A percentile compares a stretch with the other conserved stretches of the same genome.
These are phyloP conservation scores for Drosophila quinaria DNA, from an alignment of 2,888 invertebrate genomes.

Conservation along the genomic window DNA sequence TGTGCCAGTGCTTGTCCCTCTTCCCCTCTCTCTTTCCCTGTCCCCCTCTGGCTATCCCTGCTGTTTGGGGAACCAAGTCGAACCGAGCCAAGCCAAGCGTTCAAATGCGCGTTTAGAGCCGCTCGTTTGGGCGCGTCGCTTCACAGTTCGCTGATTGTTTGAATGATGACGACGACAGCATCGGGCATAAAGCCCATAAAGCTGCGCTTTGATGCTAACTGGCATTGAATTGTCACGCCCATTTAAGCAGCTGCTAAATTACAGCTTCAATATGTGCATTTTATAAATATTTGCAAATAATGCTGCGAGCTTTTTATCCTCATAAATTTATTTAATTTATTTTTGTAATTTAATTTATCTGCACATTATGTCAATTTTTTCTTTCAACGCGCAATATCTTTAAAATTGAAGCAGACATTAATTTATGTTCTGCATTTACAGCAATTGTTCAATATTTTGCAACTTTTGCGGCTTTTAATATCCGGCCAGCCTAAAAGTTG, in stretches of 20 bases:
- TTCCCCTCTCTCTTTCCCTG: background rate
- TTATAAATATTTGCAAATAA: conserved; percentile 9
- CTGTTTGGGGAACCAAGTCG: conserved; percentile 20
- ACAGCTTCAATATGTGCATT: conserved; percentile 32
- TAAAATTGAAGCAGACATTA: background rate
- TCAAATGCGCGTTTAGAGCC: conserved; percentile 77
- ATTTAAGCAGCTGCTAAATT: conserved; percentile 59
- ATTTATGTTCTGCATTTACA: conserved; percentile 10
- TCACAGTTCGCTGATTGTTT: conserved; percentile 79
- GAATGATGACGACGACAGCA: conserved; percentile 69
- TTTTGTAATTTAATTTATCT: background rate
- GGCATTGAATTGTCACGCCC: conserved; percentile 74
- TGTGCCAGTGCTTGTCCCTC: conserved; percentile 19
- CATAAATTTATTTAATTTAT: background rate
- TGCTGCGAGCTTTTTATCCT: background rate
- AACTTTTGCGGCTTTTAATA: conserved; percentile 65
- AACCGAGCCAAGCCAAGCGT: conserved; percentile 58
- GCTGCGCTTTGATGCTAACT: conserved; percentile 66
- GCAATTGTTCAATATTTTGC: conserved; percentile 63
- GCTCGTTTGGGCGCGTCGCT: conserved; percentile 75
- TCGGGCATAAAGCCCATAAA: conserved; percentile 61
- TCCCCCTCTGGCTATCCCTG: background rate
- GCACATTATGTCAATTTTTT: background rate
- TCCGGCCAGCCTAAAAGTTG: conserved; percentile 66
- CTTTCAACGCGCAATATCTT: conserved; percentile 3